Conservation (phyloP, 2,797 vertebrate species). For the Channa striata region DNA sequence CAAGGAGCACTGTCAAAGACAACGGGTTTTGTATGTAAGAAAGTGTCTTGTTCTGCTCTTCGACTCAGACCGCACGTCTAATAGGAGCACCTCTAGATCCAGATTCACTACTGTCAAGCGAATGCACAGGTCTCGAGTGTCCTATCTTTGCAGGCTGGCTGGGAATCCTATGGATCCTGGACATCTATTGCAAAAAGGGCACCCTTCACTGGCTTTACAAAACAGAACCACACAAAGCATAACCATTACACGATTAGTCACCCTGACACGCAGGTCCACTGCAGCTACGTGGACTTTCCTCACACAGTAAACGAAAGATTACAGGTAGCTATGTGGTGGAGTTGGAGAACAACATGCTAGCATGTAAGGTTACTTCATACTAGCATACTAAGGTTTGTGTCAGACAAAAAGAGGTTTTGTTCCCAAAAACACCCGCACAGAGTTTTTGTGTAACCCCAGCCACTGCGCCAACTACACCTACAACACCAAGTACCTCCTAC, state of each 20-base stretch:
- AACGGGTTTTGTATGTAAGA: too few relatives aligned
- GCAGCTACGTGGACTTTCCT: too few relatives aligned
- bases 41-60: too few relatives aligned
- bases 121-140: not conserved
- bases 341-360: not conserved
- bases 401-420: constrained; percentile 26
- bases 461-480: constrained; percentile 49
- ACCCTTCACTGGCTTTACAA: constrained; percentile 26
- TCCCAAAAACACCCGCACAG: constrained; percentile 34
- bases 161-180: constrained; percentile 8
- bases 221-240: constrained; percentile 3
- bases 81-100: too few relatives aligned
- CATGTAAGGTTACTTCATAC: too few relatives aligned
- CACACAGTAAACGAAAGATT: not conserved
- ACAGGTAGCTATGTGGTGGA: constrained; percentile 20
- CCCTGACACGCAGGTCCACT: too few relatives aligned
- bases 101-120: too few relatives aligned
- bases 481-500: constrained; percentile 10
- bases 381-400: constrained; percentile 34
- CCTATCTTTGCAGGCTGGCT: constrained; percentile 18
- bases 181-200: not conserved
- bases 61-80: too few relatives aligned
- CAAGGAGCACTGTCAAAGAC: too few relatives aligned
- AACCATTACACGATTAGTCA: too few relatives aligned
- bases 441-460: constrained; percentile 20